These are phyloP conservation scores for Aspidiotus rigidus DNA, from an alignment of 2,888 invertebrate genomes.

Conservation along the genomic window DNA sequence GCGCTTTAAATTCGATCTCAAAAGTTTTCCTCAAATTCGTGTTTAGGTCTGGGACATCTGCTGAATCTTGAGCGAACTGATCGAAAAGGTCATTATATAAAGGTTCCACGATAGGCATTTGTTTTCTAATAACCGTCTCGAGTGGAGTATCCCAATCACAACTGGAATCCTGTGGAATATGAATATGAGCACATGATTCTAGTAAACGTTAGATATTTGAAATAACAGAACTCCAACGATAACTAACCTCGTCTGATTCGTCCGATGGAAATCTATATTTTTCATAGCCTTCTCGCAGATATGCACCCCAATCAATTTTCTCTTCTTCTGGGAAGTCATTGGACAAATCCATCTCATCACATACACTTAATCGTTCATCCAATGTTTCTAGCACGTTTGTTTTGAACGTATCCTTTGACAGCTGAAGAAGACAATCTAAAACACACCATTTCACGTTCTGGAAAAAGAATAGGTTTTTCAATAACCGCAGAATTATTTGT, in stretches of 20 bases:
- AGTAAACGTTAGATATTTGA: too few relatives aligned
- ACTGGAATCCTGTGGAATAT: background rate
- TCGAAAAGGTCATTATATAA: conserved; percentile 7
- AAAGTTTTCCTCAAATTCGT: background rate
- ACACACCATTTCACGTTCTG: conserved; percentile 2
- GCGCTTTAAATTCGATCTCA: background rate
- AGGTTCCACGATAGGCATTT: background rate
- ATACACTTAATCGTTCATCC: background rate
- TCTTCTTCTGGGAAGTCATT: conserved; percentile 20
- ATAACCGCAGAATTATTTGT: background rate
- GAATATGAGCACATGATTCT: background rate
- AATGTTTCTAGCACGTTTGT: background rate
- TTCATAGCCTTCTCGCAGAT: conserved; percentile 12
- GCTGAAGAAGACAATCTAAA: conserved; percentile 10
- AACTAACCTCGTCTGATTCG: background rate
- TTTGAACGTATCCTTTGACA: conserved; percentile 6
- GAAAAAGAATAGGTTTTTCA: background rate
- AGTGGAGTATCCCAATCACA: background rate
- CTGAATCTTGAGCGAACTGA: background rate
- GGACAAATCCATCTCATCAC: background rate
- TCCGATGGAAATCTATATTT: conserved; percentile 11
- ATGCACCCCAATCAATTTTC: conserved; percentile 14
- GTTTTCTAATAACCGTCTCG: background rate
- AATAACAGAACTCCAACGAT: too few relatives aligned
- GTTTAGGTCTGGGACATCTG: background rate